These are phyloP conservation scores for Ecdyonurus torrentis DNA, from an alignment of 2,888 invertebrate genomes.

Conservation along the genomic window DNA sequence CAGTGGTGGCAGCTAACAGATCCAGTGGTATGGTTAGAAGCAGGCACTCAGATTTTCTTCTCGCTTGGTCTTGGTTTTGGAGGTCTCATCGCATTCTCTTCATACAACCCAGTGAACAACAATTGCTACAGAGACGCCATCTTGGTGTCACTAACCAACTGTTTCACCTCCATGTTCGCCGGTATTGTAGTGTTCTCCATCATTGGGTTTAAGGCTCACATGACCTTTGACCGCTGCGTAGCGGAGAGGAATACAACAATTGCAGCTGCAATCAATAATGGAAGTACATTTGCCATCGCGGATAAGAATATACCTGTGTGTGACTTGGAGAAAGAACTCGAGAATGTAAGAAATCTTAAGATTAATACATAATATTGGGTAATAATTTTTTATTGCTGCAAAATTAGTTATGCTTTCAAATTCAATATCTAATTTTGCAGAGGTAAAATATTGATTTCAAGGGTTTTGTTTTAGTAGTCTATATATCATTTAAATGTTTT, in stretches of 20 bases:
- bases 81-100: slow-evolving; percentile 88
- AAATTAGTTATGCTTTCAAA: too few species aligned
- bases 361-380: neutral
- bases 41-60: slow-evolving; percentile 95
- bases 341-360: slow-evolving; percentile 51
- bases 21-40: slow-evolving; percentile 94
- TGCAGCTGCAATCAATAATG: neutral
- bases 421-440: too few species aligned
- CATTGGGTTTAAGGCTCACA: slow-evolving; percentile 80
- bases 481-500: neutral
- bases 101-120: slow-evolving; percentile 93
- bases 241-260: slow-evolving; percentile 42
- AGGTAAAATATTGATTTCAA: neutral
- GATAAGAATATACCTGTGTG: slow-evolving; percentile 42
- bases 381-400: neutral
- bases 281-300: neutral
- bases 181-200: slow-evolving; percentile 92
- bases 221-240: slow-evolving; percentile 63
- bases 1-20: slow-evolving; percentile 77
- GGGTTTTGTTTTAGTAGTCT: slow-evolving; percentile 1
- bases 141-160: slow-evolving; percentile 82
- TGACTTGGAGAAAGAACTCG: slow-evolving; percentile 69
- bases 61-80: slow-evolving; percentile 91
- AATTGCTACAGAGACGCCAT: slow-evolving; percentile 90
- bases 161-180: slow-evolving; percentile 91